Base-by-base conservation (phyloP, 2,797 vertebrate genomes). In the Melanotaenia boesemani region DNA sequence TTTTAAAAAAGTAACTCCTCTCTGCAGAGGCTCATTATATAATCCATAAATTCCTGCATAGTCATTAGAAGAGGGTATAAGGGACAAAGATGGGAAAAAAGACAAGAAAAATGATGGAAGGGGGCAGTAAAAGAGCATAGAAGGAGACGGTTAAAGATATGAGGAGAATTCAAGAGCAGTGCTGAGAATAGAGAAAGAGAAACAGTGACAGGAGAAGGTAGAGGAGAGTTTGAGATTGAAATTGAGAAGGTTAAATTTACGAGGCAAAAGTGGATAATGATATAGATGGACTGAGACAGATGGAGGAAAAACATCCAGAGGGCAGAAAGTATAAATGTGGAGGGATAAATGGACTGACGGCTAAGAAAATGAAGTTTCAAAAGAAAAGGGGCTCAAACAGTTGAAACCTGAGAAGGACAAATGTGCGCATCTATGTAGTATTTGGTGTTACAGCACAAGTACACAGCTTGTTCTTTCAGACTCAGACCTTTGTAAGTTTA, bases 311-410 rank as follows among this genome's bases (percentile, higher is more conserved):
- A 76, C 24, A 39, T 67, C 61, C 67, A 26, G 72, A 79, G 68
- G 84, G 77, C 18, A 58, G 28, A 84, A 63, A 80, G 63, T 2
- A 82, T 69, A 70, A 70, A 86, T 79, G 76, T 41, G 26, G 52
- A 2, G 39, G 57, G 56, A 74, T 70, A 70, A 77, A 74, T 58
- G 69, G 63, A 70, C 41, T n/a, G 58, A 67, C 11, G 32, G 13
- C 18, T 48, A n/a, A 52, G n/a, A n/a, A 52, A 61, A 66, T 20
- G 48, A 39, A 28, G 64, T 9, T 8, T n/a, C 15, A 37, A 20
- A 28, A n/a, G 36, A 16, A 44, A 62, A 55, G 15, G 39, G 24
- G 55, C 41, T 32, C 1, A 30, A 24, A 57, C 16, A n/a, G 62
- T 22, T 7, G 22, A 62, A 36, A 16, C 2, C 13, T n/a, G 22